Evolutionary conservation across 2,797 vertebrate genomes (phyloP).

Genomic region (Bovichtus diacanthus): DNA sequence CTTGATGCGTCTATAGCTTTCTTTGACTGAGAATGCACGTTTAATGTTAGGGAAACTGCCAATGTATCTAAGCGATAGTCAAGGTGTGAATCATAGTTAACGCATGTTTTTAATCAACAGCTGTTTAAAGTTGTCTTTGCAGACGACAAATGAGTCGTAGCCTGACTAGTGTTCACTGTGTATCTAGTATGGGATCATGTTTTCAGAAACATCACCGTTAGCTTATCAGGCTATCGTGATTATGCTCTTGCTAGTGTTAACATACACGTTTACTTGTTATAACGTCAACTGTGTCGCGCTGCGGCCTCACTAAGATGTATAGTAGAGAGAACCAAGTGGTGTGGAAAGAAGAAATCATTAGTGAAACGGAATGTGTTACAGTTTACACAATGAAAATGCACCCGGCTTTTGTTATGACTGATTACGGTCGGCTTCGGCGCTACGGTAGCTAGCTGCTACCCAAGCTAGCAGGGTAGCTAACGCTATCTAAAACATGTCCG

Average conservation of each 20-base stretch:
- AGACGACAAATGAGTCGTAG: neutral
- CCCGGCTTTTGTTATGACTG: slow-evolving; percentile 19
- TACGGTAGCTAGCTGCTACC: slow-evolving; percentile 24
- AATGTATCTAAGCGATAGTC: neutral
- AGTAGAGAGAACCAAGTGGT: fast-evolving
- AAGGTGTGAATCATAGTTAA: neutral
- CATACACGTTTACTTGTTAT: neutral
- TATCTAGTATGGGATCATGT: too few species aligned
- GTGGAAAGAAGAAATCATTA: neutral
- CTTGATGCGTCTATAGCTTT: neutral
- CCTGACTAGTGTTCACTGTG: too few species aligned
- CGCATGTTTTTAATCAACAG: too few species aligned
- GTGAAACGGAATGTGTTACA: fast-evolving
- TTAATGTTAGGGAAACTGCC: neutral
- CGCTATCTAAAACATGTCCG: slow-evolving; percentile 5
- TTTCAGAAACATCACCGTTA: neutral
- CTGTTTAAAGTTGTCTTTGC: neutral
- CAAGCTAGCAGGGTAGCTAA: slow-evolving; percentile 32
- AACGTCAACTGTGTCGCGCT: neutral
- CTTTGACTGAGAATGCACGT: neutral
- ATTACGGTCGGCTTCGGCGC: neutral
- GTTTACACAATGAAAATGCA: neutral
- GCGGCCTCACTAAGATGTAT: too few species aligned
- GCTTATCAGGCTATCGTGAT: neutral
- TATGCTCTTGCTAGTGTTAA: neutral